Conservation (phyloP, 2,797 vertebrate species). For the Hoplostethus atlanticus region DNA sequence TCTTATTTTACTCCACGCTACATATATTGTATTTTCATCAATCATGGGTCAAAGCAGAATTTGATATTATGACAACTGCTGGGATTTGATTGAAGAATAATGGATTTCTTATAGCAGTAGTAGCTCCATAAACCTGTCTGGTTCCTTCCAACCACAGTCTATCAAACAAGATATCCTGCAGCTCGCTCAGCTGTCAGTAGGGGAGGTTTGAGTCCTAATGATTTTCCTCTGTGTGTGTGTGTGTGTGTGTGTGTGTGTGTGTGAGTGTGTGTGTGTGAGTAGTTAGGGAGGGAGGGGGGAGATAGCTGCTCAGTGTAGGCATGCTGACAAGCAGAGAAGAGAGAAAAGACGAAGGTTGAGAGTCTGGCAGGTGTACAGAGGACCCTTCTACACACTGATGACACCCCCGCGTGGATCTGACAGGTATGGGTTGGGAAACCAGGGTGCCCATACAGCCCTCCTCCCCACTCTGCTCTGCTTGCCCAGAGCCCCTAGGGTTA, state of each 20-base stretch:
- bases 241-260: slow-evolving; percentile 22
- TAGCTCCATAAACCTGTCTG: slow-evolving; percentile 60
- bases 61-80: slow-evolving; percentile 43
- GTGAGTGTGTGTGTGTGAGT: neutral
- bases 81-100: slow-evolving; percentile 43
- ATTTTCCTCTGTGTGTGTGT: slow-evolving; percentile 33
- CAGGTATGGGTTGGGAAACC: slow-evolving; percentile 54
- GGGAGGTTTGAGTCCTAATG: slow-evolving; percentile 63
- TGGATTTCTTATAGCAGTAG: slow-evolving; percentile 44
- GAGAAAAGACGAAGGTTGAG: slow-evolving; percentile 46
- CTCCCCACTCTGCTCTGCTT: slow-evolving; percentile 43
- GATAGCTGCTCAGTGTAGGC: slow-evolving; percentile 45
- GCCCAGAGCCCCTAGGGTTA: slow-evolving; percentile 65
- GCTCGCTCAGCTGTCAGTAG: slow-evolving; percentile 62
- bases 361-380: slow-evolving; percentile 63
- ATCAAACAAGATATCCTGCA: slow-evolving; percentile 57
- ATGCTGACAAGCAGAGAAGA: slow-evolving; percentile 60
- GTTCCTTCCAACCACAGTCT: slow-evolving; percentile 44
- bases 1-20: slow-evolving; percentile 9
- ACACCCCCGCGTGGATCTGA: slow-evolving; percentile 61
- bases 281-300: slow-evolving; percentile 31
- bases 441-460: slow-evolving; percentile 28
- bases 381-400: slow-evolving; percentile 39
- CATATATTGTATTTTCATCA: slow-evolving; percentile 18
- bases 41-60: slow-evolving; percentile 28